These are phyloP conservation scores for Syncerus caffer DNA, from an alignment of 2,797 vertebrate genomes.

Conservation along the genomic window DNA sequence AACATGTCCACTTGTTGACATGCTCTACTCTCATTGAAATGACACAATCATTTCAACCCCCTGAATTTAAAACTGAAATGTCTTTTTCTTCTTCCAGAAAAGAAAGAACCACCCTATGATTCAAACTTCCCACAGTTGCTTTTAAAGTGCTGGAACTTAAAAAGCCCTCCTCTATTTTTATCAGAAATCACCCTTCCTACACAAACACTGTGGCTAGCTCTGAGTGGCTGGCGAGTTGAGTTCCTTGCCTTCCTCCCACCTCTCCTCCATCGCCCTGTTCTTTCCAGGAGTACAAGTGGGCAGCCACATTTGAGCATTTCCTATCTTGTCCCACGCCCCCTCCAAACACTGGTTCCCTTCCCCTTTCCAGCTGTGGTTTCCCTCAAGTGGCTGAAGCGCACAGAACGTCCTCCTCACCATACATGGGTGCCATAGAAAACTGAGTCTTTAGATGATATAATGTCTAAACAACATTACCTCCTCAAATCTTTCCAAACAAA, in stretches of 20 bases:
- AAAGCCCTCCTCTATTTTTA: slow-evolving; percentile 40
- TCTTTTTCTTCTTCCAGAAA: slow-evolving; percentile 57
- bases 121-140: slow-evolving; percentile 60
- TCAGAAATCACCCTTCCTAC: slow-evolving; percentile 19
- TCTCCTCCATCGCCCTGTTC: background rate
- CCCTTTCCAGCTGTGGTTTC: background rate
- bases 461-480: background rate
- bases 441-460: background rate
- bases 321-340: background rate
- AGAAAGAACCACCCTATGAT: slow-evolving; percentile 55
- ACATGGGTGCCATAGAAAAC: background rate
- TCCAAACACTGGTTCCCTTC: background rate
- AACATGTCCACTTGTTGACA: background rate
- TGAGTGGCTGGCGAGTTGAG: background rate
- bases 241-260: background rate
- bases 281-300: background rate
- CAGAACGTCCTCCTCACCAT: background rate
- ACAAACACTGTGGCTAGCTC: background rate
- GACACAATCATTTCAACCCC: slow-evolving; percentile 28
- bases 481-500: background rate
- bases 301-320: background rate
- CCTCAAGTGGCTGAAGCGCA: background rate
- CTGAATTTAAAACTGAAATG: slow-evolving; percentile 53
- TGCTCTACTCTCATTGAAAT: background rate
- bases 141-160: slow-evolving; percentile 41